Conservation (phyloP, 2,888 invertebrate genomes). For the Agrochola lota region DNA sequence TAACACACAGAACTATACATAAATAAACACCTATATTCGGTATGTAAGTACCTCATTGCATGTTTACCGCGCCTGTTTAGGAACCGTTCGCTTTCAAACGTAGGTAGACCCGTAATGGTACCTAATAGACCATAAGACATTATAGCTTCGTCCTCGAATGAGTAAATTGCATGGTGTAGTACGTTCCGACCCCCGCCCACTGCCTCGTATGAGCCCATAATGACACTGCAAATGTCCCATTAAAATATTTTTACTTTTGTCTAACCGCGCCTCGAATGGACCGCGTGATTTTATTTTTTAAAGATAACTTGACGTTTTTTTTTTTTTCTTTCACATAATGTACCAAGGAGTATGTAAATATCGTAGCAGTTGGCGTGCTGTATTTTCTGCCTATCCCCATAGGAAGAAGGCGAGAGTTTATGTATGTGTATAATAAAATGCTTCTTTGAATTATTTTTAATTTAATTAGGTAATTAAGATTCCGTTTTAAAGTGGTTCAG, state of each 20-base stretch:
- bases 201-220: conserved; percentile 65
- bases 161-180: conserved; percentile 77
- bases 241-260: conserved; percentile 67
- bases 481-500: not conserved
- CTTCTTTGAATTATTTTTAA: not conserved
- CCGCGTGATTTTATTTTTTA: conserved; percentile 25
- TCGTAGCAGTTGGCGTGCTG: not conserved
- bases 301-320: not conserved
- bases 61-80: conserved; percentile 38
- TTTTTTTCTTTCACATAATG: not conserved
- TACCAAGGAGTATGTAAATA: not conserved
- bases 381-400: not conserved
- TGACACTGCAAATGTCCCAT: conserved; percentile 75
- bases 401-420: not conserved
- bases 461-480: no score
- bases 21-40: conserved; percentile 26
- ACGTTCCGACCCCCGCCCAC: conserved; percentile 73
- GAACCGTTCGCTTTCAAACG: conserved; percentile 49
- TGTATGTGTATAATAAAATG: not conserved
- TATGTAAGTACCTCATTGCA: conserved; percentile 4
- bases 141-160: conserved; percentile 71
- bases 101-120: conserved; percentile 61
- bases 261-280: conserved; percentile 21
- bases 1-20: not conserved
- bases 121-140: conserved; percentile 73